Evolutionary conservation across 2,797 vertebrate genomes (phyloP), one percentile per base, ranked within the genome.

Genomic region (Threskiornis aethiopicus): DNA sequence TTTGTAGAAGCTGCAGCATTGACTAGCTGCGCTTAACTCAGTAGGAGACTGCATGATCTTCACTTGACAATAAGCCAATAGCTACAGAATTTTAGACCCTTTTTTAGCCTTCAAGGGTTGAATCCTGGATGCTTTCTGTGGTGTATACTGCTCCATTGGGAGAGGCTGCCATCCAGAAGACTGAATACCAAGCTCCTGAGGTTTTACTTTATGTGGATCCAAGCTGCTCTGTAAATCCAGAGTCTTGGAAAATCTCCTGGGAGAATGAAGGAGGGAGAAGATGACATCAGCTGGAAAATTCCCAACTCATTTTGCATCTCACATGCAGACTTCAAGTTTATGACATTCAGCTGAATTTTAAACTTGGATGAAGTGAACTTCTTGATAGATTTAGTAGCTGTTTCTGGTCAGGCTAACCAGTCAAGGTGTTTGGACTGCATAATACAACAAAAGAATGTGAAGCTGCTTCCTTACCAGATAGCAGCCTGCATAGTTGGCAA

Each of bases 231-330:
- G 18, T 81, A 88, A 90, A 78, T 44, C 58, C 14, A 26, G 19
- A 70, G 29, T 91, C 28, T n/a, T 90, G 76, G 69, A 94, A 96
- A 76, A 69, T 90, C 76, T 90, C 35, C 62, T 88, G 61, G 21
- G 69, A 71, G 52, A 41, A 16, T 49, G 79, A 57, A 80, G 78
- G 51, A 76, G 28, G 41, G 79, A 83, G 71, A 85, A 66, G n/a
- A 81, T 87, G 61, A 76, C 80, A 91, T n/a, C 52, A 78, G 13
- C 20, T 95, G 92, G 73, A 91, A 93, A 58, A 49, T 81, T 86
- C 35, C 61, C 66, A 79, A 13, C 26, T 86, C 2, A 7, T 81
- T 89, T 86, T 69, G 21, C 72, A 72, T 79, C 44, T 91, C 9
- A 16, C 26, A 29, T 65, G 35, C 13, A 39, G 37, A 31, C 26